Base-by-base conservation (phyloP, 1,140 invertebrate genomes). In the Conopomorpha cramerella region DNA sequence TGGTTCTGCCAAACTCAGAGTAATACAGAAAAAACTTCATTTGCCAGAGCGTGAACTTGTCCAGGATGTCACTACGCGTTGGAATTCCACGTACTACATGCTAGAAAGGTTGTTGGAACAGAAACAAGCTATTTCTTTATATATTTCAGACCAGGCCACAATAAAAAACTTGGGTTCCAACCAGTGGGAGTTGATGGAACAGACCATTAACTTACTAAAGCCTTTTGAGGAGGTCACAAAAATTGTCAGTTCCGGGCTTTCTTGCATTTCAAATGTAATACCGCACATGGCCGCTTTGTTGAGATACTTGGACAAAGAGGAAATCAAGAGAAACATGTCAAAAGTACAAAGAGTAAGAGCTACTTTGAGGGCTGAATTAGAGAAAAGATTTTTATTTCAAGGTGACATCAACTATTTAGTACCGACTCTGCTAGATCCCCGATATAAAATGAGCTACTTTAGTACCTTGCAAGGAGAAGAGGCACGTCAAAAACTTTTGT, bases 81-180 rank as follows among this genome's bases (percentile, higher is more conserved):
- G 55, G 47, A 60, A 57, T 36, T 52, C 46, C 23, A 52, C 51
- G 0, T 57, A 44, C 37, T 57, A 60, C 42, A 53, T 56, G 34
- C 27, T 45, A 13, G 45, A 50, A 28, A 42, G 46, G 11, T 38
- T 54, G 30, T 39, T 55, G 43, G 47, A 59, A 42, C 50, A 59
- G 37, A 56, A 52, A 17, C 38, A 46, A 23, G 54, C 53, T 36
- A 23, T 59, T 2, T 55, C 51, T 3, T 42, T 56, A 15, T 56
- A 59, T 26, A 27, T 55, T 31, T 25, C 49, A 12, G 51, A 53
- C 30, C 47, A 59, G 25, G 39, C 48, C 12, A 51, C 28, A 17
- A 29, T 51, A 16, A 35, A n/a, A 11, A 46, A 42, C 35, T 15
- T 43, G 15, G 36, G 10, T 12, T 0, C 17, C 10, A 4, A 23